A percentile compares a stretch with the other conserved stretches of the same genome.
These are phyloP conservation scores for Lepidurus couesii DNA, from an alignment of 1,140 invertebrate species.

Conservation along the genomic window DNA sequence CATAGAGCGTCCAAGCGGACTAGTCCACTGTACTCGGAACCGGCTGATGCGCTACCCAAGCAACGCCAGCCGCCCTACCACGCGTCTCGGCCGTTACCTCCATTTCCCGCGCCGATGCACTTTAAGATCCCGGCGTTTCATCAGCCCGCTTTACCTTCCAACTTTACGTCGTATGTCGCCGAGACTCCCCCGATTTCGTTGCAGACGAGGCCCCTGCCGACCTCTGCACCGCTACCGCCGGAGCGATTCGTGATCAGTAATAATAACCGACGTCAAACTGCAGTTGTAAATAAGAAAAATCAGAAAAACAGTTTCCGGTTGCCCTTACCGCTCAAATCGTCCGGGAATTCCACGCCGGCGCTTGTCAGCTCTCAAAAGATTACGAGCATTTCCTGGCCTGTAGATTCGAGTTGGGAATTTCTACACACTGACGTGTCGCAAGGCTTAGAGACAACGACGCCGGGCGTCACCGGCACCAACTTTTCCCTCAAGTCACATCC, in stretches of 20 bases:
- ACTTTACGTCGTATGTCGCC: slow-evolving; percentile 37
- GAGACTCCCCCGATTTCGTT: slow-evolving; percentile 20
- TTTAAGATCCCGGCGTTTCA: slow-evolving; percentile 42
- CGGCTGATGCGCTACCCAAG: slow-evolving; percentile 67
- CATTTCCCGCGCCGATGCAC: slow-evolving; percentile 29
- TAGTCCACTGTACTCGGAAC: slow-evolving; percentile 87
- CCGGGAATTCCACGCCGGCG: neutral
- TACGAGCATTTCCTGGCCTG: slow-evolving; percentile 65
- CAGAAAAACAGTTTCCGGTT: neutral
- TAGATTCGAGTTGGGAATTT: slow-evolving; percentile 82
- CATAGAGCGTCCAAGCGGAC: slow-evolving; percentile 27
- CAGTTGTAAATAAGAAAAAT: slow-evolving; percentile 4
- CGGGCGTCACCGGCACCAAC: neutral
- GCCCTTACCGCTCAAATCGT: neutral
- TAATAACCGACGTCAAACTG: slow-evolving; percentile 33
- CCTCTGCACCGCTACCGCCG: slow-evolving; percentile 25
- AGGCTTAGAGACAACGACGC: neutral
- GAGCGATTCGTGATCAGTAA: slow-evolving; percentile 24
- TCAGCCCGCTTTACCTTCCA: slow-evolving; percentile 44
- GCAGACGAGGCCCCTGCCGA: slow-evolving; percentile 23
- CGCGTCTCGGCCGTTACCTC: slow-evolving; percentile 45
- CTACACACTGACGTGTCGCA: slow-evolving; percentile 49
- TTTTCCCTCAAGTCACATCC: slow-evolving; percentile 22
- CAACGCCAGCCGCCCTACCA: slow-evolving; percentile 44
- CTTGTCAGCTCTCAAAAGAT: neutral